Conservation (phyloP, 1,140 invertebrate species). For the Sminthurinus signatus region DNA sequence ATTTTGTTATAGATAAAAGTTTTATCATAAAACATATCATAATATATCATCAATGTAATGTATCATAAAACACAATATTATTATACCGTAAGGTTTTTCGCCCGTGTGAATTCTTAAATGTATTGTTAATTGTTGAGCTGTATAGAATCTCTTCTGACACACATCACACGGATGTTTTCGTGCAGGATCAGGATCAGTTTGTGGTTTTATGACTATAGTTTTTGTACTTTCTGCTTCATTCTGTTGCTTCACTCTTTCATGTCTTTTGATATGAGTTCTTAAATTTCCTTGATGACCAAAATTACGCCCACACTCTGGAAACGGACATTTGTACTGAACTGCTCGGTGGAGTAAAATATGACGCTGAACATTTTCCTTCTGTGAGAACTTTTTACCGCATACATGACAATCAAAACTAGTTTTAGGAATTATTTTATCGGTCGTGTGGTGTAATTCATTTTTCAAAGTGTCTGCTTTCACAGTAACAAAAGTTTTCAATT, state of each 20-base stretch:
- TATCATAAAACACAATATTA: too few species aligned
- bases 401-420: constrained; percentile 4
- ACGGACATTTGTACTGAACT: constrained; percentile 1
- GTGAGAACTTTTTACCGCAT: background rate
- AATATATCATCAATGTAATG: too few species aligned
- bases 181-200: background rate
- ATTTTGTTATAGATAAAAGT: too few species aligned
- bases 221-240: background rate
- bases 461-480: background rate
- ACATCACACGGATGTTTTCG: background rate
- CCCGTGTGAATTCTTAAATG: background rate
- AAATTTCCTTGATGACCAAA: constrained; percentile 9
- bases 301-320: background rate
- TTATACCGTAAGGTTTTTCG: background rate
- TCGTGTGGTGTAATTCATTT: too few species aligned
- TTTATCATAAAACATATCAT: too few species aligned
- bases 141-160: constrained; percentile 4
- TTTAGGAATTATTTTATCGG: too few species aligned
- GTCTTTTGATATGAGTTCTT: background rate
- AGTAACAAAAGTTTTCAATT: constrained; percentile 10
- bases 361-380: constrained; percentile 5
- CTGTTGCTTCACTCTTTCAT: background rate
- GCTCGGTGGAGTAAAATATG: background rate
- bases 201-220: background rate
- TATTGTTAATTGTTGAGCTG: background rate